Percentiles rank a stretch among this genome's conserved stretches.
These are phyloP conservation scores for Microhierax caerulescens DNA, from an alignment of 2,797 vertebrate genomes.

Conservation along the genomic window DNA sequence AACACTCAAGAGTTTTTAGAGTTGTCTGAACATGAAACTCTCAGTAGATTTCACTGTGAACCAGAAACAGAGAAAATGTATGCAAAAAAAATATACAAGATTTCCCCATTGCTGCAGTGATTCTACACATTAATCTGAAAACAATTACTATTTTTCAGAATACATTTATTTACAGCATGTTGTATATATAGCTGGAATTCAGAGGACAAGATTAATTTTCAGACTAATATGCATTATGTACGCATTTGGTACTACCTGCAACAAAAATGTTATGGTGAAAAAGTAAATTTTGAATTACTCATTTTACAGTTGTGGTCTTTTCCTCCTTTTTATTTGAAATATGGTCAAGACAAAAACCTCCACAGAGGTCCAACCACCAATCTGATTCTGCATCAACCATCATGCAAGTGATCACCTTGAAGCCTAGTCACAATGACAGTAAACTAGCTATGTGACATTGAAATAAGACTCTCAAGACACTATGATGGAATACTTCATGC, in stretches of 20 bases:
- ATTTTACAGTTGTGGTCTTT: background rate
- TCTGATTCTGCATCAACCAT: background rate
- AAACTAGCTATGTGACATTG: background rate
- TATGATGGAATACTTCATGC: background rate
- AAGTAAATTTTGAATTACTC: background rate
- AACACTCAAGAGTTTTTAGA: background rate
- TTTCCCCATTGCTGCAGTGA: background rate
- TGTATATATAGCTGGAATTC: background rate
- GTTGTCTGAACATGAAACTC: background rate
- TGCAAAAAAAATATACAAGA: background rate
- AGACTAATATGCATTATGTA: background rate
- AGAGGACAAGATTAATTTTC: background rate
- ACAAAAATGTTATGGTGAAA: background rate
- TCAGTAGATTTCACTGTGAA: background rate
- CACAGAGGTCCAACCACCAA: background rate
- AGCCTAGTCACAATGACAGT: background rate
- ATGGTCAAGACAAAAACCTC: background rate
- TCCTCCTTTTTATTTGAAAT: background rate
- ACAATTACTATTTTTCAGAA: background rate
- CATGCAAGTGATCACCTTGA: background rate
- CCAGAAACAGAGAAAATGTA: background rate
- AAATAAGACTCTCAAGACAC: background rate
- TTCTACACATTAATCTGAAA: background rate
- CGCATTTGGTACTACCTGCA: background rate
- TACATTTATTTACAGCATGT: background rate